Base-by-base conservation (phyloP, 1,140 invertebrate genomes). In the Drosophila setifemur region DNA sequence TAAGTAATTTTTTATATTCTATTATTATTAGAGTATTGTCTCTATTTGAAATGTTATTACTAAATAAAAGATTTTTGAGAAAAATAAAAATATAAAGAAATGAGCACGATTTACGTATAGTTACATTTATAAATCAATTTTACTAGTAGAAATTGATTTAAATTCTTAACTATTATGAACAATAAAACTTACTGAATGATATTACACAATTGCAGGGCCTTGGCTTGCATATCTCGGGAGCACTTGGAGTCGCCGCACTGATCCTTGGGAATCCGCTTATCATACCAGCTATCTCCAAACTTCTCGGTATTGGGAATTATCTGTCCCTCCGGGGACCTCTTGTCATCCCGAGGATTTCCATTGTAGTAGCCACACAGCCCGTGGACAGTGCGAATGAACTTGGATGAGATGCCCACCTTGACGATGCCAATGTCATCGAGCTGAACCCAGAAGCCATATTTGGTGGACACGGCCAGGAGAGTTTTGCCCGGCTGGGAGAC, bases 321-420 rank as follows among this genome's bases (percentile, higher is more conserved):
- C 14, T 71, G 88, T 1, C 95, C 95, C 85, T 94, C 92, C 0
- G 95, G 95, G 57, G 93, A 92, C 7, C 93, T 91, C 40, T 93
- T 94, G 78, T 97, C 96, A 83, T 96, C 95, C 16, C 73, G 64
- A 0, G 89, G 50, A 21, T 93, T 90, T 0, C 93, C 93, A 89
- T 96, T 94, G 79, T 94, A 96, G 50, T 93, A 94, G 2, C 96
- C 96, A 75, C 96, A 97, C 1, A 97, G 78, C 1, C 96, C 96
- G 76, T 96, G 95, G 0, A 97, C 93, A 42, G 92, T 90, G 2
- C 92, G 91, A 23, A 90, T 73, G 26, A 94, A 91, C 67, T 93
- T 93, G n/a, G 92, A 92, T 0, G 92, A 91, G 52, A 96, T 93
- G 49, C 94, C 94, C 55, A 96, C 92, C 87, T 95, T 95, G 1